Evolutionary conservation across 2,113 vertebrate species (phyloP).

Genomic region (Callipepla californica): DNA sequence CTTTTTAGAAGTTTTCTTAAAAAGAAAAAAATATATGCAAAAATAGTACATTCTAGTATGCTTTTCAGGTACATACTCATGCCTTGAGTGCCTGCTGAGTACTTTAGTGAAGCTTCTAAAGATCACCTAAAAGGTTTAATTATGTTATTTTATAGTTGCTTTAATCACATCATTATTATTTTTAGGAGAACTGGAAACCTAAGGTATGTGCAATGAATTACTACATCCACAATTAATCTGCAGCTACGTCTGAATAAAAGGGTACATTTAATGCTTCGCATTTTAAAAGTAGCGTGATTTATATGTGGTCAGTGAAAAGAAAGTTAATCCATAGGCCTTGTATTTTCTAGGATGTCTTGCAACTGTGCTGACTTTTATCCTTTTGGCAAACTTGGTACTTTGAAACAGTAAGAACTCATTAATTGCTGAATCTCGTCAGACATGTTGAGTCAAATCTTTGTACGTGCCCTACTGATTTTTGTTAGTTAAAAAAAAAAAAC

Average conservation of each 20-base stretch:
- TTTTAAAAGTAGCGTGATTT: background rate
- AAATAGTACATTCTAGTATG: background rate
- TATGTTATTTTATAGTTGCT: conserved; percentile 14
- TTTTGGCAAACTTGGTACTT: background rate
- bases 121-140: background rate
- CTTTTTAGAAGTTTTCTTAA: background rate
- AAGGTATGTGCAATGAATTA: background rate
- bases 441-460: background rate
- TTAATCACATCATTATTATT: conserved; percentile 52
- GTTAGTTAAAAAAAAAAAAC: too few species aligned
- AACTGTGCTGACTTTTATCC: background rate
- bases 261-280: background rate
- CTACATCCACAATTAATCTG: background rate
- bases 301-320: background rate
- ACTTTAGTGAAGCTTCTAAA: background rate
- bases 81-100: background rate
- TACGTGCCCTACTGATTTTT: background rate
- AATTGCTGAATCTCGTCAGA: background rate
- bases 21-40: background rate
- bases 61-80: background rate
- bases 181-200: background rate
- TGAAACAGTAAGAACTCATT: background rate
- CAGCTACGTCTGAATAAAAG: background rate
- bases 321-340: background rate
- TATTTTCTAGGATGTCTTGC: background rate